Percentiles rank a stretch among this genome's conserved stretches.
Conservation (phyloP, 1,140 invertebrate genomes). For the Venustaconcha ellipsiformis region DNA sequence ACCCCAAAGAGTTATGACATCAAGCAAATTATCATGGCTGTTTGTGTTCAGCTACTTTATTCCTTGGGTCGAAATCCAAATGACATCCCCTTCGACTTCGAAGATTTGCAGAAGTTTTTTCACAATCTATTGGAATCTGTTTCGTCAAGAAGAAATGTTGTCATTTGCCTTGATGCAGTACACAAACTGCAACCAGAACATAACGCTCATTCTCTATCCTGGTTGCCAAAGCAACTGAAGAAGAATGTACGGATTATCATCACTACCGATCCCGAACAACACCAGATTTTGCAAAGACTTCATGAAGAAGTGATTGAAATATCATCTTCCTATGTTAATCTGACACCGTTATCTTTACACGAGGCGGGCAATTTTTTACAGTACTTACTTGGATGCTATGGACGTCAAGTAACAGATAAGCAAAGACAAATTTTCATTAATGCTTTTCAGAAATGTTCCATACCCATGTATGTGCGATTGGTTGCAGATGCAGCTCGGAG, state of each 20-base stretch:
- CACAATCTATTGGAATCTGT: conserved; percentile 45
- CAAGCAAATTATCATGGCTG: conserved; percentile 92
- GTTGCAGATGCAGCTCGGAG: conserved; percentile 43
- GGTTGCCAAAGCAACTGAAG: conserved; percentile 57
- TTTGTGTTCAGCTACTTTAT: conserved; percentile 78
- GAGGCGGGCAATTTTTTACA: conserved; percentile 47
- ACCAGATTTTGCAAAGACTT: conserved; percentile 45
- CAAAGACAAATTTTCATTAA: conserved; percentile 75
- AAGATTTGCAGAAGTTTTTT: conserved; percentile 54
- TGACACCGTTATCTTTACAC: conserved; percentile 36
- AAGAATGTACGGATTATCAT: conserved; percentile 63
- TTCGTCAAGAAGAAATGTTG: conserved; percentile 45
- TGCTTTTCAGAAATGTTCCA: conserved; percentile 46
- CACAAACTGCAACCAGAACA: conserved; percentile 54
- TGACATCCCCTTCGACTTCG: conserved; percentile 49
- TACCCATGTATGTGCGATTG: conserved; percentile 54
- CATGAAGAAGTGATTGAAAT: conserved; percentile 37
- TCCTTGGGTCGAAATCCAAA: conserved; percentile 32
- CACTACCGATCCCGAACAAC: conserved; percentile 41
- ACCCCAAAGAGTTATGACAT: conserved; percentile 71
- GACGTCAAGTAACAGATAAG: conserved; percentile 35
- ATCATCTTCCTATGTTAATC: conserved; percentile 43
- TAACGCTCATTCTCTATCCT: conserved; percentile 53
- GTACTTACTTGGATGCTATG: conserved; percentile 42
- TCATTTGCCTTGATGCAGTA: conserved; percentile 63